A percentile compares a stretch with the other conserved stretches of the same genome.
These are phyloP conservation scores for Trichoplusia ni DNA, from an alignment of 1,140 invertebrate genomes.

Conservation along the genomic window DNA sequence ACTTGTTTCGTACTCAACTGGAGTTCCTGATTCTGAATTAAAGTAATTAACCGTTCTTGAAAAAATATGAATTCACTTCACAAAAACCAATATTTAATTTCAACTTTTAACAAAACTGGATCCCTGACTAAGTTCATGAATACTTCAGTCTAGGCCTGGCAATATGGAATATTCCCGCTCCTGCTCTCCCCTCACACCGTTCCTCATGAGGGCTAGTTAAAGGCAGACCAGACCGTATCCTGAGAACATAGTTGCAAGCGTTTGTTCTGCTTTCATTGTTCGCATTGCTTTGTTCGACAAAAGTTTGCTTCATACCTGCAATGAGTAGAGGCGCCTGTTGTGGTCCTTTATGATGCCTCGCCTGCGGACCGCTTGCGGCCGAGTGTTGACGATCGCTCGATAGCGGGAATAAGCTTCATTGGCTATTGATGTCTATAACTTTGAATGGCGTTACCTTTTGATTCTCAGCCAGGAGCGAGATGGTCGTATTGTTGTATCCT, in stretches of 20 bases:
- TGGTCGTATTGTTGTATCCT: too few relatives aligned
- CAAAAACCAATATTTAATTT: too few relatives aligned
- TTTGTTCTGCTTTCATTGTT: conserved; percentile 21
- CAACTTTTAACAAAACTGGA: not conserved
- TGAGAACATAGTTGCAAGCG: conserved; percentile 3
- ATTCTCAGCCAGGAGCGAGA: too few relatives aligned
- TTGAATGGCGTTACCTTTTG: too few relatives aligned
- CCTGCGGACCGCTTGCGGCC: not conserved
- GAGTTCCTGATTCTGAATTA: too few relatives aligned
- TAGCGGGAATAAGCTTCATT: too few relatives aligned
- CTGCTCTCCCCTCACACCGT: not conserved
- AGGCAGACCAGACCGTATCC: conserved; percentile 24
- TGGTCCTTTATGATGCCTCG: conserved; percentile 11
- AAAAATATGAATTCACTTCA: too few relatives aligned
- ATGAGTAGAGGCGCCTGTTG: conserved; percentile 12
- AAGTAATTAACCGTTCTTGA: too few relatives aligned
- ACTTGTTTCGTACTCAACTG: too few relatives aligned
- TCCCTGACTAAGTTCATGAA: not conserved
- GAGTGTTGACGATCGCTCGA: too few relatives aligned
- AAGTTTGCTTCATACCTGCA: conserved; percentile 6
- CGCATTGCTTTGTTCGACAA: conserved; percentile 9
- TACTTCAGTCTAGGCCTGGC: not conserved
- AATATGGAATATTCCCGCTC: not conserved
- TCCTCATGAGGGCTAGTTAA: conserved; percentile 16
- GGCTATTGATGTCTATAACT: too few relatives aligned